phyloP scores from a whole-genome alignment of 2,797 vertebrate species.

The Sebastes steindachneri region DNA sequence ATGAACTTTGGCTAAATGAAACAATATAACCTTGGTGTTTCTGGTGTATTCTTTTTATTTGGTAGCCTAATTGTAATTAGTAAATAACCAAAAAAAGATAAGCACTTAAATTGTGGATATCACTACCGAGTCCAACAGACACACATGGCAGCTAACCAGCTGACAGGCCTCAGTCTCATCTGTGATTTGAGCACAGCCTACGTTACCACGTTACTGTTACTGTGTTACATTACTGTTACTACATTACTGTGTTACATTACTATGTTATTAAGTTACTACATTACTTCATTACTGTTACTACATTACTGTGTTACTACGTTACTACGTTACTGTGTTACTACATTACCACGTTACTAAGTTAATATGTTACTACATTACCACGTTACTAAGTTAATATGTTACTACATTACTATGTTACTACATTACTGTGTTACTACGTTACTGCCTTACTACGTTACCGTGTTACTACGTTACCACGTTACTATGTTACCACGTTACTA shows the following conservation, averaged over 20 bases:
- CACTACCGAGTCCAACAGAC: neutral
- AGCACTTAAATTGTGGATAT: neutral
- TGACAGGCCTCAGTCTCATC: neutral
- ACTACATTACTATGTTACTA: accelerated
- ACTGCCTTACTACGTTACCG: accelerated
- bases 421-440: accelerated
- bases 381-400: accelerated
- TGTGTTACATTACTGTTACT: too few species aligned
- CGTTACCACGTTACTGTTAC: too few species aligned
- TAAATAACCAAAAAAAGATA: neutral
- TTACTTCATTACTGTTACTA: too few species aligned
- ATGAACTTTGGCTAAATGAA: neutral
- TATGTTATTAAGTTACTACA: too few species aligned
- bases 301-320: too few species aligned
- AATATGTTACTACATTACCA: accelerated
- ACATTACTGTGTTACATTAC: too few species aligned
- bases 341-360: too few species aligned
- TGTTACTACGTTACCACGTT: accelerated
- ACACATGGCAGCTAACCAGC: neutral
- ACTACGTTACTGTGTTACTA: accelerated
- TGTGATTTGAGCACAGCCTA: too few species aligned
- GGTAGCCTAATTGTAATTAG: neutral
- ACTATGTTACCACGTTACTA: too few species aligned
- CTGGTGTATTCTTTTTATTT: neutral
- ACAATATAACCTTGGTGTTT: neutral